Evolutionary conservation across 2,797 vertebrate species (phyloP).

Genomic region (Paramormyrops hopkinsi): DNA sequence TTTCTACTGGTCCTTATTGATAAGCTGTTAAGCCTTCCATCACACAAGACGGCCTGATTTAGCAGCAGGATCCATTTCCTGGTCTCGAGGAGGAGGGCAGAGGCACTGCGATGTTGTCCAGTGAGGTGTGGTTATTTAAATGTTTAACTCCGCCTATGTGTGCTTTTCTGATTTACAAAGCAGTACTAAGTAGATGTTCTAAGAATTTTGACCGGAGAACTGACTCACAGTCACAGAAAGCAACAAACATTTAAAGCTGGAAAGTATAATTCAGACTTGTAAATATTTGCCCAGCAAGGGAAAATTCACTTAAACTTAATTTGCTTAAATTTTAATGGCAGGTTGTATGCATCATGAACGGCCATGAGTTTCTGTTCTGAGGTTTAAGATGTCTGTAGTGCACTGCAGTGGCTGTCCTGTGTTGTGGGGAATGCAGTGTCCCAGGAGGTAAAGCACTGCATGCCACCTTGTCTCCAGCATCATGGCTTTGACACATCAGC

Average conservation of each 20-base stretch:
- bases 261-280: not conserved
- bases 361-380: not conserved
- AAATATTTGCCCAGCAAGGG: not conserved
- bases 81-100: not conserved
- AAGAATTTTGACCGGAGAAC: not conserved
- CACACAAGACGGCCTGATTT: not conserved
- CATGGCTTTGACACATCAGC: not conserved
- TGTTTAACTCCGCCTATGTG: not conserved
- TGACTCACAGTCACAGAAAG: not conserved
- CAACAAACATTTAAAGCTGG: not conserved
- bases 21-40: slow-evolving; percentile 24
- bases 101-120: not conserved
- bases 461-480: not conserved
- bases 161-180: not conserved
- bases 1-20: slow-evolving; percentile 25
- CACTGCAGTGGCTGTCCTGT: not conserved
- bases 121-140: not conserved
- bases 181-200: not conserved
- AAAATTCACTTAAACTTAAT: not conserved
- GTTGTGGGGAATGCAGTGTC: not conserved
- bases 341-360: not conserved
- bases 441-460: not conserved
- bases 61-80: slow-evolving; percentile 1
- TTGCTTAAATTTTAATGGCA: not conserved
- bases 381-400: not conserved